Conservation (phyloP, 2,888 invertebrate genomes). For the Trachelus tabidus region DNA sequence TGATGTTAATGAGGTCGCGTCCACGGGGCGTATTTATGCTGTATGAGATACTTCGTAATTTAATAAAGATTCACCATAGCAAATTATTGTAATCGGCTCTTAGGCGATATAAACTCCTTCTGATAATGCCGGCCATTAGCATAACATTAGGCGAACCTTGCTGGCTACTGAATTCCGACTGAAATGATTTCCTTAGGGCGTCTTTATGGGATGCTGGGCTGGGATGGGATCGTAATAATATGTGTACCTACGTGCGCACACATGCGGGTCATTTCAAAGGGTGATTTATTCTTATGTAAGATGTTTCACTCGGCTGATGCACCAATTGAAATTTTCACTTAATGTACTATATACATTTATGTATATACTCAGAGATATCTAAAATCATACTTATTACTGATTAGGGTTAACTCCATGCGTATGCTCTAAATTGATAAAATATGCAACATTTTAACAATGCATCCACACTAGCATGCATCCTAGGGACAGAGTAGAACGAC, state of each 20-base stretch:
- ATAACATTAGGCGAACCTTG: constrained; percentile 23
- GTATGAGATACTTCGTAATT: constrained; percentile 1
- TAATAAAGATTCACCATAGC: constrained; percentile 21
- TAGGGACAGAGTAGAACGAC: constrained; percentile 22
- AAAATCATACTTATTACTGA: too few species aligned
- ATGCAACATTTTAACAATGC: not conserved
- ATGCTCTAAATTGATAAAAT: not conserved
- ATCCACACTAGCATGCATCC: not conserved
- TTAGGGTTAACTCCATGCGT: too few species aligned
- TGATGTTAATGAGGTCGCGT: not conserved
- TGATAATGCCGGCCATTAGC: constrained; percentile 29
- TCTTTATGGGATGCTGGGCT: not conserved
- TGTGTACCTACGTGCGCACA: not conserved
- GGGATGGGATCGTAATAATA: not conserved
- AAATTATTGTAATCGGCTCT: constrained; percentile 24
- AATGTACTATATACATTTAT: not conserved
- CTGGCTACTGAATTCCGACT: not conserved
- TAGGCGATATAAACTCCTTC: constrained; percentile 29
- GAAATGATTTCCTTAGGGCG: not conserved
- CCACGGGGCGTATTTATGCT: not conserved
- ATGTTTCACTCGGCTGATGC: not conserved
- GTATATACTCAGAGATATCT: too few species aligned
- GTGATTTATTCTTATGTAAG: not conserved
- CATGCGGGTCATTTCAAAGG: not conserved
- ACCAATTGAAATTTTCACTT: not conserved